Evolutionary conservation across 2,888 invertebrate species (phyloP).

Genomic region (Melanostoma mellinum): DNA sequence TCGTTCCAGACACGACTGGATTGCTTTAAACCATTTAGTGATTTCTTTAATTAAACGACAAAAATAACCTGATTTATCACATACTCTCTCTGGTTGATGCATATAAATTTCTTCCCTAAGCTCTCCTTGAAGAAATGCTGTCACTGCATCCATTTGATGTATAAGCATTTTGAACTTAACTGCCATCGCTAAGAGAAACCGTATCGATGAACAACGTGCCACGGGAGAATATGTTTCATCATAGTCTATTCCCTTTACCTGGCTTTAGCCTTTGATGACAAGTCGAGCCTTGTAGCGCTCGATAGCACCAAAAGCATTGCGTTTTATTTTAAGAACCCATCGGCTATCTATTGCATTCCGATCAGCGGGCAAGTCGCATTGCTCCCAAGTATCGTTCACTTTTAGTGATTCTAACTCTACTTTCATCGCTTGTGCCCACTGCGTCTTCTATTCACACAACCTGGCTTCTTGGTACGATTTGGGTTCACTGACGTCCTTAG

Average conservation of each 20-base stretch:
- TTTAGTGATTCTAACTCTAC: constrained; percentile 22
- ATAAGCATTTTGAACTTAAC: neutral
- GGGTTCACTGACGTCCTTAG: constrained; percentile 2
- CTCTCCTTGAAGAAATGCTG: neutral
- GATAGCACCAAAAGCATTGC: neutral
- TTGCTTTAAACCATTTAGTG: no score
- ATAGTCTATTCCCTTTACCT: no score
- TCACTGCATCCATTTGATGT: neutral
- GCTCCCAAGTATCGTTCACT: constrained; percentile 28
- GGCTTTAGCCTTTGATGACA: neutral
- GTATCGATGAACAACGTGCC: no score
- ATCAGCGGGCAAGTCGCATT: neutral
- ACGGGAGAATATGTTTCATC: constrained; percentile 5
- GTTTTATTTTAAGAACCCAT: neutral
- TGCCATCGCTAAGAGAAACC: no score
- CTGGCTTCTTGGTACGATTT: constrained; percentile 17
- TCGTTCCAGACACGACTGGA: no score
- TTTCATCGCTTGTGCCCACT: constrained; percentile 37
- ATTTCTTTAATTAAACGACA: no score
- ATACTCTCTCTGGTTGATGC: neutral
- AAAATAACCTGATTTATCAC: no score
- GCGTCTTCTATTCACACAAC: neutral
- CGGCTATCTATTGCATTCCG: neutral
- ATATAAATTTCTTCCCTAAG: neutral
- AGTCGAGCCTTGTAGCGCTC: neutral